Conservation (phyloP, 2,113 vertebrate genomes). For the Recurvirostra avosetta region DNA sequence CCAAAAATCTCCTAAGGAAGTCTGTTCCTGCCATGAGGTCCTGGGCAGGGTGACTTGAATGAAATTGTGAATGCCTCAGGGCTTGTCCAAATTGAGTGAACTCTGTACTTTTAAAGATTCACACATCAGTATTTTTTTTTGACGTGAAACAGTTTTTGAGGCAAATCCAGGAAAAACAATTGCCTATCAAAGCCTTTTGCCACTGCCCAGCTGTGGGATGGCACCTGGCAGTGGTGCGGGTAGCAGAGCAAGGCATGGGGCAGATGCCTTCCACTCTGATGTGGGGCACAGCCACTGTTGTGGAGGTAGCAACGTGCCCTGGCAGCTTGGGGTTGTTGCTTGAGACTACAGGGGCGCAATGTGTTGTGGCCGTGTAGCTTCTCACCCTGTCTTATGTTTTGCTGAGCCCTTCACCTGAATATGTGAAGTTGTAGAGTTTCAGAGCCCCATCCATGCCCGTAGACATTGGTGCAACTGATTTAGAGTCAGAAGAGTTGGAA, state of each 20-base stretch:
- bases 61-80: not conserved
- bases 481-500: not conserved
- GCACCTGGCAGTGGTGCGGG: not conserved
- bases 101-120: not conserved
- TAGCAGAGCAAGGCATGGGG: not conserved
- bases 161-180: not conserved
- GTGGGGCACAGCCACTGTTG: not conserved
- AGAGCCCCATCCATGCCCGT: fast-evolving
- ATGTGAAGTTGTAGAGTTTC: not conserved
- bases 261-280: not conserved
- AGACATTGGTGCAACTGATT: not conserved
- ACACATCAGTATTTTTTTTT: not conserved
- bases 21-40: not conserved
- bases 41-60: not conserved
- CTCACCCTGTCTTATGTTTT: not conserved
- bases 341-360: fast-evolving
- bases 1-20: not conserved
- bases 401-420: not conserved
- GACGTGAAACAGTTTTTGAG: not conserved
- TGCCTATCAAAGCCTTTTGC: not conserved
- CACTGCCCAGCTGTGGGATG: not conserved
- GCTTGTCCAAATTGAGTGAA: not conserved
- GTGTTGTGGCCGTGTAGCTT: not conserved
- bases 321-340: not conserved
- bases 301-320: fast-evolving